Evolutionary conservation across 2,888 invertebrate species (phyloP).

Genomic region (Pristionchus maxplancki): DNA sequence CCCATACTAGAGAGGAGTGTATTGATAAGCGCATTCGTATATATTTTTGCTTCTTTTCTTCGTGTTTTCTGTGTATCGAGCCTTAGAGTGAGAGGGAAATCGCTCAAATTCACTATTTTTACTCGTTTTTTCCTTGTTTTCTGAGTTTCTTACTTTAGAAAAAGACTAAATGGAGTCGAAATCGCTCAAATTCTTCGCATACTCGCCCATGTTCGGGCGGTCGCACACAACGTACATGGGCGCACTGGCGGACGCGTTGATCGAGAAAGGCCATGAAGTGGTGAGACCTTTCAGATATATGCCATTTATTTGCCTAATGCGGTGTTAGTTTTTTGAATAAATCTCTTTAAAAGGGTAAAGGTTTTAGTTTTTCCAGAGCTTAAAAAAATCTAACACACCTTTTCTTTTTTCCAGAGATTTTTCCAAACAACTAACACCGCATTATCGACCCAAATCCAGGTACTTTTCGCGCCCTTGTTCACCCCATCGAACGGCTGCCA

Average conservation of each 20-base stretch:
- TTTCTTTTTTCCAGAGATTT: background rate
- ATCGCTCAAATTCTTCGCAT: slow-evolving; percentile 15
- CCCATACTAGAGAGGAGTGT: background rate
- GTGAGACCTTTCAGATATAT: no score
- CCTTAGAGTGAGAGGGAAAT: no score
- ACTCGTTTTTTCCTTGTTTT: no score
- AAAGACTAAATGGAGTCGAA: background rate
- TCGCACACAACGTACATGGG: slow-evolving; percentile 36
- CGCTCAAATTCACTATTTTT: background rate
- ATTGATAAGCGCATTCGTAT: background rate
- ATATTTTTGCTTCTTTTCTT: no score
- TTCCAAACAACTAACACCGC: no score
- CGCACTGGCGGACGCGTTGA: background rate
- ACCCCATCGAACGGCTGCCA: slow-evolving; percentile 30
- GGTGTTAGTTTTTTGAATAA: no score
- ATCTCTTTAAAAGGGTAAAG: no score
- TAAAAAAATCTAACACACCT: background rate
- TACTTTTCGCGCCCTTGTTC: slow-evolving; percentile 34
- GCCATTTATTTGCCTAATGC: no score
- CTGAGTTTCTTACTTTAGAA: no score
- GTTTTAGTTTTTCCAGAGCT: no score
- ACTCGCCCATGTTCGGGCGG: slow-evolving; percentile 41
- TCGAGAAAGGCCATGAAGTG: slow-evolving; percentile 39
- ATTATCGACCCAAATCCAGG: background rate
- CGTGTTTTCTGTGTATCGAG: background rate